Conservation (phyloP, 1,140 invertebrate species). For the Copidosoma floridanum region DNA sequence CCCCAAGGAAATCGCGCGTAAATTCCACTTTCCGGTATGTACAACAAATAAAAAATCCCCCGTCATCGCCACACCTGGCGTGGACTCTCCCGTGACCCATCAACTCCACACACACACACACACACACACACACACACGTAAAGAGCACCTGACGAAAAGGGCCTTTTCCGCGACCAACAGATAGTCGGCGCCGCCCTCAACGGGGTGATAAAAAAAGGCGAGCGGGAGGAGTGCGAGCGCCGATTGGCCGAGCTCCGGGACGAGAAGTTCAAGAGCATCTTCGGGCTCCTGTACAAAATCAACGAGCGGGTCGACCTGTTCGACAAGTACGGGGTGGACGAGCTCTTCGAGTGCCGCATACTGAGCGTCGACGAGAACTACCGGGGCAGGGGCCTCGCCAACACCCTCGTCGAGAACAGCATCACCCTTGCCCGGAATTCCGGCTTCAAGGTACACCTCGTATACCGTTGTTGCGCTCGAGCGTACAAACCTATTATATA, state of each 20-base stretch:
- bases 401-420: slow-evolving; percentile 66
- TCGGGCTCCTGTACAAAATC: slow-evolving; percentile 63
- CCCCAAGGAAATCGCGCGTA: too few species aligned
- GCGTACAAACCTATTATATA: too few species aligned
- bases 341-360: slow-evolving; percentile 77
- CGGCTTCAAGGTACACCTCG: slow-evolving; percentile 75
- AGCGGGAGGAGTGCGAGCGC: slow-evolving; percentile 60
- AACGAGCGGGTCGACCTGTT: slow-evolving; percentile 66
- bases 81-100: too few species aligned
- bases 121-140: too few species aligned
- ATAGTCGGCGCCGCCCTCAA: slow-evolving; percentile 69
- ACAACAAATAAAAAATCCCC: too few species aligned
- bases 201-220: slow-evolving; percentile 61
- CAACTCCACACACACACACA: too few species aligned
- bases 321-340: slow-evolving; percentile 64
- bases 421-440: slow-evolving; percentile 64
- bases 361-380: slow-evolving; percentile 70
- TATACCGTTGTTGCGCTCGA: too few species aligned
- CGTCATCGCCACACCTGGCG: too few species aligned
- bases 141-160: too few species aligned
- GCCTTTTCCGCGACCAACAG: slow-evolving; percentile 43
- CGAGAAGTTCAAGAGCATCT: slow-evolving; percentile 66
- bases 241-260: slow-evolving; percentile 61
- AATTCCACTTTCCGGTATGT: too few species aligned
- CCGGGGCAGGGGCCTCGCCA: slow-evolving; percentile 70